Base-by-base conservation (phyloP, 1,140 invertebrate species). In the Gerris buenoi region DNA sequence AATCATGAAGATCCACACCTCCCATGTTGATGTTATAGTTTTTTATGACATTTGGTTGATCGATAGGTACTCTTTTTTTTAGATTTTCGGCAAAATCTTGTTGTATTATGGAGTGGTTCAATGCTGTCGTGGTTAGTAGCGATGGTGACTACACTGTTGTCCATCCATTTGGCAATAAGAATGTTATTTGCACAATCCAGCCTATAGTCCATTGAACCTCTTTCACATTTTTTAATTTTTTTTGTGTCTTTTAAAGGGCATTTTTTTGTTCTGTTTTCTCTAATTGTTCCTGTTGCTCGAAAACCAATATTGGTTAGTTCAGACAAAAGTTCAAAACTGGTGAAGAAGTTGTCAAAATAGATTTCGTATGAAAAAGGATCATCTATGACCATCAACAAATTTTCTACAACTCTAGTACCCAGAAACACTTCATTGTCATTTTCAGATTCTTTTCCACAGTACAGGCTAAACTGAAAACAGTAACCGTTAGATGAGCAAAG, bases 91-190 rank as follows among this genome's bases (percentile, higher is more conserved):
- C n/a, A n/a, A n/a, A n/a, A n/a, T n/a, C n/a, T n/a, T n/a, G n/a
- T n/a, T n/a, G n/a, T n/a, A n/a, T n/a, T n/a, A n/a, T n/a, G n/a
- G n/a, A n/a, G n/a, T n/a, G n/a, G n/a, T n/a, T n/a, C n/a, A n/a
- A n/a, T 10, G 27, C 57, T 66, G 77, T 77, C 78, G 68, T n/a
- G 73, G 65, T 74, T 80, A 81, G 70, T 75, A 80, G 63, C 77
- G 76, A 73, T 76, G 79, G 68, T 75, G 72, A 56, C 46, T 13
- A 10, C n/a, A 13, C 46, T 56, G 46, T 56, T 56, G n/a, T 56
- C 46, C 10, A 13, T 56, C 46, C 46, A 56, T 56, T n/a, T 56
- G n/a, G n/a, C n/a, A 13, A 56, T 56, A 13, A n/a, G 10, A n/a
- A 56, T n/a, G 10, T 56, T n/a, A 56, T 56, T 56, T n/a, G 10